phyloP scores from a whole-genome alignment of 1,140 invertebrate genomes.

The Cherax quadricarinatus region DNA sequence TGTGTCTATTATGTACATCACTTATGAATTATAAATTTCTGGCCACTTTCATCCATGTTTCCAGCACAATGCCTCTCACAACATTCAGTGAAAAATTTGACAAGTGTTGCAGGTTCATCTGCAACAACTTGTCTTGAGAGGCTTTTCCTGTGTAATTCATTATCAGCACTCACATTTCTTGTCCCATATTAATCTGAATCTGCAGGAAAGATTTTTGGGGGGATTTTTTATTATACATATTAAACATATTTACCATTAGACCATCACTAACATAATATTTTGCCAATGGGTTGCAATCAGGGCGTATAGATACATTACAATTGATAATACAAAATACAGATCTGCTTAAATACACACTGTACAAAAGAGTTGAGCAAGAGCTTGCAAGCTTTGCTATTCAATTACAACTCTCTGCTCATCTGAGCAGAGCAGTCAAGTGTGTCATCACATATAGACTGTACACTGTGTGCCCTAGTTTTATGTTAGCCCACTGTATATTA shows the following conservation, averaged over 20 bases:
- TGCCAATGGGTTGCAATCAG: background rate
- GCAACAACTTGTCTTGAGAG: background rate
- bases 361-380: background rate
- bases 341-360: background rate
- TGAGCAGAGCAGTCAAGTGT: too few species aligned
- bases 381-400: too few species aligned
- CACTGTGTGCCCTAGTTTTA: too few species aligned
- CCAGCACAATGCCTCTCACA: background rate
- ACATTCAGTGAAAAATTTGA: background rate
- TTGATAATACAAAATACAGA: background rate
- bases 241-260: background rate
- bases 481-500: too few species aligned
- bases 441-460: too few species aligned
- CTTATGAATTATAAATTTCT: background rate
- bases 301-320: background rate
- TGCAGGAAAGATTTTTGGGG: background rate
- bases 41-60: background rate
- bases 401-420: too few species aligned
- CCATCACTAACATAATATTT: background rate
- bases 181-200: background rate
- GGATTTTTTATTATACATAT: background rate
- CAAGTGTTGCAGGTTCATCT: background rate
- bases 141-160: background rate
- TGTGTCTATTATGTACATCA: background rate
- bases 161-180: background rate